Evolutionary conservation across 2,888 invertebrate genomes (phyloP), one percentile per base, ranked within the genome.

Genomic region (Harpalus rufipes): DNA sequence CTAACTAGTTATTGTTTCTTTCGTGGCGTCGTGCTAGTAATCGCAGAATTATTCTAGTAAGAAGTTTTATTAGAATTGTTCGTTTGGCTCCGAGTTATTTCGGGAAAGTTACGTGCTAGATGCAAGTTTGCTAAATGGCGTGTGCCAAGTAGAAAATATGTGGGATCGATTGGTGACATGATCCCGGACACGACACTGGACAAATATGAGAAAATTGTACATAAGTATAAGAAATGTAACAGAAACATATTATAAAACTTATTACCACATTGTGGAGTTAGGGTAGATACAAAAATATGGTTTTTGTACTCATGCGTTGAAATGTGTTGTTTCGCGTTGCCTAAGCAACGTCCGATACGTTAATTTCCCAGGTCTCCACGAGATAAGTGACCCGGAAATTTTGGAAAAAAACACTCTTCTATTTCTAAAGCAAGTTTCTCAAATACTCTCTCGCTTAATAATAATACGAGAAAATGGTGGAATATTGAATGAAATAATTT

Each of bases 51-150:
- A 74, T 74, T 74, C 74, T 25, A 51, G 79, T 80, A 80, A 80
- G 41, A 65, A 81, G 39, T 63, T 65, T 65, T 81, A 80, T 68
- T 81, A 12, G 72, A 41, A 68, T 68, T 58, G 68, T 81, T 72
- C 56, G 65, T 81, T 68, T 81, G 10, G 39, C 68, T 16, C 16
- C 39, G 51, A 32, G 44, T 81, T 81, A 81, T 81, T 81, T 81
- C 58, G 56, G 72, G 68, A 81, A 65, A 68, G 25, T 81, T 72
- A 68, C 81, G 81, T 81, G 81, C 68, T 68, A 32, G 51, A 81
- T 72, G 72, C 68, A 68, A 81, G 81, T 81, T 81, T 81, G 72
- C 32, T 51, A 81, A 81, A 68, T 81, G 58, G 81, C 81, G 81
- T 81, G 81, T 81, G 81, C 72, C 21, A 81, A 68, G 81, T 65